phyloP scores from a whole-genome alignment of 2,113 vertebrate genomes.

The Telmatochromis sp. region DNA sequence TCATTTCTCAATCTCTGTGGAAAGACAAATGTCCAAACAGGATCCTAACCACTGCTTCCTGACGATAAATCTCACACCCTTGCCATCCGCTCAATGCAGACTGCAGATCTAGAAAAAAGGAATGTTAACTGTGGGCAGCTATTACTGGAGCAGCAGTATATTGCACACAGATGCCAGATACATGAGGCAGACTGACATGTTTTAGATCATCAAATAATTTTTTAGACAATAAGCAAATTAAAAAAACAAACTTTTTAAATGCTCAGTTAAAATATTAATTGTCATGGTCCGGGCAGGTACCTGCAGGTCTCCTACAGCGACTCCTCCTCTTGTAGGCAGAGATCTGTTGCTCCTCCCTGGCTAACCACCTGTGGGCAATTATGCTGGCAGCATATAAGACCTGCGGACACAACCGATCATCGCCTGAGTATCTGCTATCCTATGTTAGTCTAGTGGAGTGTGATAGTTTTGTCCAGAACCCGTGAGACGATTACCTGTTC shows the following conservation, averaged over 20 bases:
- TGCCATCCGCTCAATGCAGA: not conserved
- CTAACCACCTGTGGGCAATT: not conserved
- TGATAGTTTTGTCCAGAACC: not conserved
- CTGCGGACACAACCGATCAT: too few relatives aligned
- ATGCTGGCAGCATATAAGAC: not conserved
- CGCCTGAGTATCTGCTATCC: not conserved
- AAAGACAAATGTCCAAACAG: not conserved
- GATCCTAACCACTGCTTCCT: not conserved
- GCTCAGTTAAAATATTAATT: not conserved
- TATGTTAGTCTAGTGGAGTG: not conserved
- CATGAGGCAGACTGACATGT: not conserved
- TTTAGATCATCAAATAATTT: not conserved
- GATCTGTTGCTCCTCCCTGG: rapidly evolving
- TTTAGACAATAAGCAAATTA: not conserved
- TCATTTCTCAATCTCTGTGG: not conserved
- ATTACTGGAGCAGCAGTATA: not conserved
- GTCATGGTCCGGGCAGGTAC: rapidly evolving
- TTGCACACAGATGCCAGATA: not conserved
- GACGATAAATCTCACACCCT: not conserved
- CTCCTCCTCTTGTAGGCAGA: rapidly evolving
- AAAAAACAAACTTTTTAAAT: not conserved
- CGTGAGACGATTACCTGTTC: rapidly evolving
- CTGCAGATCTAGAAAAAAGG: not conserved
- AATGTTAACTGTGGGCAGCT: not conserved
- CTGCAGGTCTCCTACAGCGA: not conserved